Conservation (phyloP, 1,140 invertebrate species). For the Sycophaga agraensis region DNA sequence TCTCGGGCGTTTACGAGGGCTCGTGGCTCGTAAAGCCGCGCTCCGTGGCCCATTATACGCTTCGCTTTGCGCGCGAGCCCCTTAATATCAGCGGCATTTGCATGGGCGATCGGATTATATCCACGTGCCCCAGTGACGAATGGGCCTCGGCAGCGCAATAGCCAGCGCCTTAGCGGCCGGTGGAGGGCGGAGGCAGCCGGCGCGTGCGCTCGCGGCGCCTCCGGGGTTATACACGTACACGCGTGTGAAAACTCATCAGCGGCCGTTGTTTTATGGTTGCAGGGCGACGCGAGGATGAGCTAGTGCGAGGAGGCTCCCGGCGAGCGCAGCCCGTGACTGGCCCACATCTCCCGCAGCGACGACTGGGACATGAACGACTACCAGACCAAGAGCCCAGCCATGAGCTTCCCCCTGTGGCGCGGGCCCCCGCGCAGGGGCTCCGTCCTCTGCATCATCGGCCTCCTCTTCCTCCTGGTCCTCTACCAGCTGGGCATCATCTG, state of each 20-base stretch:
- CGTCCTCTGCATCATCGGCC: slow-evolving; percentile 46
- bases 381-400: slow-evolving; percentile 29
- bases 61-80: slow-evolving; percentile 15
- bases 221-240: slow-evolving; percentile 2
- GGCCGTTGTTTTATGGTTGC: neutral
- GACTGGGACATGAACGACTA: slow-evolving; percentile 10
- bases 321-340: neutral
- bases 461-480: slow-evolving; percentile 48
- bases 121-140: neutral
- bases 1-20: slow-evolving; percentile 28
- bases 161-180: no score
- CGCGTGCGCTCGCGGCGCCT: slow-evolving; percentile 23
- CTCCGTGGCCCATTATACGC: neutral
- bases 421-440: slow-evolving; percentile 48
- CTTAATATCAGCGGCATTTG: slow-evolving; percentile 33
- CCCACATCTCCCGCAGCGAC: neutral
- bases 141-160: no score
- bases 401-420: slow-evolving; percentile 49
- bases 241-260: neutral
- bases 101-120: slow-evolving; percentile 11
- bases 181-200: slow-evolving; percentile 1
- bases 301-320: no score
- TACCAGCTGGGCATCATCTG: slow-evolving; percentile 55
- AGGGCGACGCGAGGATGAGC: slow-evolving; percentile 13
- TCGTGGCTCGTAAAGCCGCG: slow-evolving; percentile 33